phyloP scores from a whole-genome alignment of 2,888 invertebrate species.

The Hipparchia sbordonii region DNA sequence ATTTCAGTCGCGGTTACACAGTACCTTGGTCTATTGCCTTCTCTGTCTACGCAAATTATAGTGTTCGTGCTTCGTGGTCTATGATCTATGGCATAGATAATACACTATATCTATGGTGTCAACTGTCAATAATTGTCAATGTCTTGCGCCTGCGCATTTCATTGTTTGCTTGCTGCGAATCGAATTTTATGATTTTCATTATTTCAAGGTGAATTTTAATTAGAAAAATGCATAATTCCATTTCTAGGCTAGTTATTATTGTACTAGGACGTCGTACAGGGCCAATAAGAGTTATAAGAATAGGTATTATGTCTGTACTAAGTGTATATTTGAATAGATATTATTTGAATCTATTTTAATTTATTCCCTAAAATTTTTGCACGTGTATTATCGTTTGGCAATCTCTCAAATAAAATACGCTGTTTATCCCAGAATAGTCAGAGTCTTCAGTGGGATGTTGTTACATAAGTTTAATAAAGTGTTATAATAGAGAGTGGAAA shows the following conservation, averaged over 20 bases:
- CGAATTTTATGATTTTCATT: neutral
- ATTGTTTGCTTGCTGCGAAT: no score
- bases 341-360: neutral
- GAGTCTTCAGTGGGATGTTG: neutral
- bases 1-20: no score
- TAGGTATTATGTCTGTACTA: neutral
- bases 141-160: neutral
- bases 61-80: no score
- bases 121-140: neutral
- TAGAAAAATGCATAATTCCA: neutral
- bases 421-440: conserved; percentile 2
- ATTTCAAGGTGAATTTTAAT: conserved; percentile 4
- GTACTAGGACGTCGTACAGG: neutral
- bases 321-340: neutral
- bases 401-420: conserved; percentile 13
- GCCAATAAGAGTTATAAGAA: neutral
- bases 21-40: no score
- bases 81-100: no score
- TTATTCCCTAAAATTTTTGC: conserved; percentile 10
- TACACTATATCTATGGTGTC: no score
- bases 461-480: conserved; percentile 3
- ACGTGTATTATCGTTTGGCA: conserved; percentile 10
- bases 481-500: neutral
- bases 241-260: neutral
- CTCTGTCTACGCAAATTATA: no score